Evolutionary conservation across 2,888 invertebrate genomes (phyloP), one percentile per base, ranked within the genome.

Genomic region (Doris montereyensis): DNA sequence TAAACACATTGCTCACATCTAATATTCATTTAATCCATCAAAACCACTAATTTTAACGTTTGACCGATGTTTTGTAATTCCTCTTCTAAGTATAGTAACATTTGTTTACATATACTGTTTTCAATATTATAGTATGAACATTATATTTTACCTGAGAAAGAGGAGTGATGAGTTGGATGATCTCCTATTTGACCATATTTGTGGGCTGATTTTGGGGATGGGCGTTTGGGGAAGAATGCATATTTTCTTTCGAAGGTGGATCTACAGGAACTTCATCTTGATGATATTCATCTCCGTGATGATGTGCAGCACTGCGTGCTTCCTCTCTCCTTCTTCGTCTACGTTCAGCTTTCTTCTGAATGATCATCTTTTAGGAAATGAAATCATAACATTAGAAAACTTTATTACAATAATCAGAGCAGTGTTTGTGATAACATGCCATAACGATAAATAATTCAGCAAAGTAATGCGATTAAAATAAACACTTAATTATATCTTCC

Each of bases 331-430:
- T 81, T 57, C 88, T 85, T 52, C 88, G 80, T 41, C 90, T 81
- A 24, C 91, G 80, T 34, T 90, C 90, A 24, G 89, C 85, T 81
- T 90, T 91, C 86, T 90, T 90, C 76, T 89, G 88, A 84, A 89
- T 87, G 26, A 91, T 90, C 90, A 90, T 90, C 90, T 90, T 73
- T 13, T n/a, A n/a, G n/a, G n/a, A n/a, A n/a, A n/a, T n/a, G n/a
- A n/a, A n/a, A n/a, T n/a, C n/a, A n/a, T n/a, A n/a, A n/a, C n/a
- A n/a, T n/a, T n/a, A n/a, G n/a, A n/a, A n/a, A n/a, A n/a, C n/a
- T n/a, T n/a, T n/a, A n/a, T n/a, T n/a, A n/a, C n/a, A n/a, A n/a
- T n/a, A n/a, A n/a, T n/a, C n/a, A n/a, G n/a, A n/a, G n/a, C n/a
- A n/a, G n/a, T n/a, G n/a, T n/a, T n/a, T n/a, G n/a, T n/a, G n/a